Percentiles rank a stretch among this genome's conserved stretches.
phyloP scores from a whole-genome alignment of 2,113 vertebrate species.

The Malurus alboscapulatus region DNA sequence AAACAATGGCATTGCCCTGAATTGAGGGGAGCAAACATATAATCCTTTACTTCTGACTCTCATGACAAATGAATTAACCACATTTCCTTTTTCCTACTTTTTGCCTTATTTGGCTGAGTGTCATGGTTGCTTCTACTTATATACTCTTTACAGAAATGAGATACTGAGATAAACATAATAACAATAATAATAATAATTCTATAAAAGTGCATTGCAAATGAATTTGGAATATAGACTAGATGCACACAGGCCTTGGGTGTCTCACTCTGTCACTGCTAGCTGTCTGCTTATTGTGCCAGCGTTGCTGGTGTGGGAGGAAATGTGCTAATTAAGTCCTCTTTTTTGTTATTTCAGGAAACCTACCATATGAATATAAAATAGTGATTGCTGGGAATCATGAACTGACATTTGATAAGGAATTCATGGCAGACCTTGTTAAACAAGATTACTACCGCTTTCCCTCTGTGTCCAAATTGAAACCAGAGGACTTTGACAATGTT shows the following conservation, averaged over 20 bases:
- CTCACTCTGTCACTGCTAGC: conserved; percentile 15
- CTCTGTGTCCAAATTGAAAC: conserved; percentile 99
- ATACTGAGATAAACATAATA: neutral
- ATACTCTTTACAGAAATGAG: neutral
- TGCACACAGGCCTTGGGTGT: neutral
- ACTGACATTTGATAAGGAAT: conserved; percentile 99
- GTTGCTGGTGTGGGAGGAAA: conserved; percentile 50
- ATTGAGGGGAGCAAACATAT: neutral
- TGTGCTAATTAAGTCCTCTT: conserved; percentile 73
- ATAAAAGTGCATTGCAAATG: neutral
- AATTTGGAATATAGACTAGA: neutral
- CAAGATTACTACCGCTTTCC: conserved; percentile 99
- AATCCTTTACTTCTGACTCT: neutral
- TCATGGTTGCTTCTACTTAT: neutral
- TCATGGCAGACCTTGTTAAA: conserved; percentile 99
- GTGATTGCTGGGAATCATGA: conserved; percentile 99
- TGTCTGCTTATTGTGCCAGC: conserved; percentile 41
- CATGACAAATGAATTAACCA: neutral
- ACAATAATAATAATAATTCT: neutral
- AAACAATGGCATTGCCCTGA: neutral
- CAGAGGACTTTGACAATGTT: conserved; percentile 99
- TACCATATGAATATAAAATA: conserved; percentile 98
- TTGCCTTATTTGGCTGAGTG: neutral
- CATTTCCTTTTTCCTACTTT: neutral
- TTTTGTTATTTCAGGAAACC: conserved; percentile 85